Evolutionary conservation across 2,797 vertebrate genomes (phyloP), one percentile per base, ranked within the genome.

Genomic region (Coreius guichenoti): DNA sequence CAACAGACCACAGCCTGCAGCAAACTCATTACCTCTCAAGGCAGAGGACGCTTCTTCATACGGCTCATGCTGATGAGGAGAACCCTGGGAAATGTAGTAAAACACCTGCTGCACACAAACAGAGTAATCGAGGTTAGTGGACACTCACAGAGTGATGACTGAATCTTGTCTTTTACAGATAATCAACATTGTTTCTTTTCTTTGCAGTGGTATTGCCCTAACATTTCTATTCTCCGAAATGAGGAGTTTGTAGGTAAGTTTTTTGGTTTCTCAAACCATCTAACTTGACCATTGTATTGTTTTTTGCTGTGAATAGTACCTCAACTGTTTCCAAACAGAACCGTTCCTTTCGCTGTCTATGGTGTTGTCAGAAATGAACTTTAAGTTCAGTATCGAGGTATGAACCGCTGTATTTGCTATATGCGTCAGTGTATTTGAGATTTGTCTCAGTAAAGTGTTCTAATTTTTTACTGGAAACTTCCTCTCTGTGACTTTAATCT

Each of bases 381-480:
- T 97, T 89, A 94, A 93, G 86, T 91, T 97, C 89, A 93, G 96
- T 89, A 92, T 96, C 89, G 92, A 96, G 95, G 96, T 97, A 89
- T 56, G 92, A 45, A 83, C 17, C 31, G 4, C 69, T 75, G 17
- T 19, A 63, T 63, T 47, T 61, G 19, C 51, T 58, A 1, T 31
- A 23, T 45, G 68, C 29, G 80, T 58, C 3, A 56, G 33, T 21
- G 0, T 45, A 19, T 16, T 63, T 45, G 7, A 56, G 29, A 47
- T 26, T 36, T 65, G 13, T 33, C 1, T 1, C 56, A n/a, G 56
- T 33, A 26, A 29, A 43, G 39, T 43, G 11, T 51, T 54, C n/a
- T 78, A 1, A 76, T 26, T 70, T 70, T 14, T 23, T 19, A 23
- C 51, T 14, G 7, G 6, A 19, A 16, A 26, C 26, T 29, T 77